Conservation (phyloP, 1,140 invertebrate species). For the Colletes latitarsis region DNA sequence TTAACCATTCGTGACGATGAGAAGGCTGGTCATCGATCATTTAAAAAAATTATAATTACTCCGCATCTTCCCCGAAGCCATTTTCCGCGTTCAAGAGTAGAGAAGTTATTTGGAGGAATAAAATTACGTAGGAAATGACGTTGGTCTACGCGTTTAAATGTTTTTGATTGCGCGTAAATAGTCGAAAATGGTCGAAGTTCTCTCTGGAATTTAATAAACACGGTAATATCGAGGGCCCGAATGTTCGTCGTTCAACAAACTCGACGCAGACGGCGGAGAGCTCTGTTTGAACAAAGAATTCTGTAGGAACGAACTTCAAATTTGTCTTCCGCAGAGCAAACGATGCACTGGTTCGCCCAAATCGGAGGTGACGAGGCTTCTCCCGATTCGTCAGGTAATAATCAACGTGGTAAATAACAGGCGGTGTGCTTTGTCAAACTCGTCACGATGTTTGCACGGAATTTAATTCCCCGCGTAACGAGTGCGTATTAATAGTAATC, state of each 20-base stretch:
- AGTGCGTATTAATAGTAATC: slow-evolving; percentile 47
- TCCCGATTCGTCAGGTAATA: slow-evolving; percentile 75
- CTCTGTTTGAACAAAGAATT: neutral
- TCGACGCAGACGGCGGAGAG: neutral
- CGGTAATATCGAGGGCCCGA: too few species aligned
- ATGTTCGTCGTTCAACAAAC: neutral
- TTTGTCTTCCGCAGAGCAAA: slow-evolving; percentile 77
- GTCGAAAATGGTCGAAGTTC: neutral
- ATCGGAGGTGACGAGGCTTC: slow-evolving; percentile 73
- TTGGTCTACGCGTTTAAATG: neutral
- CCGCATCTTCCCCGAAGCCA: too few species aligned
- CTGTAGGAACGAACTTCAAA: slow-evolving; percentile 42
- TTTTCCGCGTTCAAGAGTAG: too few species aligned
- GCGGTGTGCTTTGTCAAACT: slow-evolving; percentile 38
- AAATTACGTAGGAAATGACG: too few species aligned
- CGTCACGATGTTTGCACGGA: slow-evolving; percentile 24
- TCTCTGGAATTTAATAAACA: neutral
- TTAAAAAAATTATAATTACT: too few species aligned
- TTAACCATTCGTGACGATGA: too few species aligned
- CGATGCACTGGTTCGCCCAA: slow-evolving; percentile 81
- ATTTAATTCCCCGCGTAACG: slow-evolving; percentile 20
- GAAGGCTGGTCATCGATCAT: too few species aligned
- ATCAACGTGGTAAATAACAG: slow-evolving; percentile 39
- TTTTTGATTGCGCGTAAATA: neutral
- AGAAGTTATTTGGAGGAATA: too few species aligned